phyloP scores from a whole-genome alignment of 2,113 vertebrate species.

The Neopipo cinnamomea region DNA sequence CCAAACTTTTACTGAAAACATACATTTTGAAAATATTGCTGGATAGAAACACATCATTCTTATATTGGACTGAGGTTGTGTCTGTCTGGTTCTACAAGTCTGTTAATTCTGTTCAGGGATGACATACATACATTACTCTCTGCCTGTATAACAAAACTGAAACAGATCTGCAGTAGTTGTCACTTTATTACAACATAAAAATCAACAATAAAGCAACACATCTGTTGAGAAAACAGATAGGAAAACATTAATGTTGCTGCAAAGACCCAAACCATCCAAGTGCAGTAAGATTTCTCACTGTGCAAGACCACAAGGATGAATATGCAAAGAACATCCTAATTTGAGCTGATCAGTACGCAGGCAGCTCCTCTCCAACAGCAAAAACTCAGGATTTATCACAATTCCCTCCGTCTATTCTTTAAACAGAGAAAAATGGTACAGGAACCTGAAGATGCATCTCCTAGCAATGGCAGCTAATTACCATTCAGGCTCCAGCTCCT shows the following conservation, averaged over 20 bases:
- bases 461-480: slow-evolving; percentile 51
- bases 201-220: neutral
- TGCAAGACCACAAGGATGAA: neutral
- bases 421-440: slow-evolving; percentile 18
- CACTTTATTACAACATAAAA: neutral
- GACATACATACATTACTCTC: neutral
- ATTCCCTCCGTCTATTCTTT: neutral
- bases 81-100: neutral
- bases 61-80: neutral
- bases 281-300: neutral
- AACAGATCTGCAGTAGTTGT: neutral
- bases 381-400: neutral
- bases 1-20: neutral
- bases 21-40: neutral
- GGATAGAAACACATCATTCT: neutral
- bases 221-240: neutral
- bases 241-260: neutral
- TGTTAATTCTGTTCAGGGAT: neutral
- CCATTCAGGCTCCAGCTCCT: slow-evolving; percentile 32
- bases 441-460: slow-evolving; percentile 12
- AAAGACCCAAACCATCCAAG: neutral
- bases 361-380: neutral
- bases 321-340: slow-evolving; percentile 11
- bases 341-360: slow-evolving; percentile 5
- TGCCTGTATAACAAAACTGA: neutral